Evolutionary conservation across 2,113 vertebrate genomes (phyloP).

Genomic region (Axis porcinus): DNA sequence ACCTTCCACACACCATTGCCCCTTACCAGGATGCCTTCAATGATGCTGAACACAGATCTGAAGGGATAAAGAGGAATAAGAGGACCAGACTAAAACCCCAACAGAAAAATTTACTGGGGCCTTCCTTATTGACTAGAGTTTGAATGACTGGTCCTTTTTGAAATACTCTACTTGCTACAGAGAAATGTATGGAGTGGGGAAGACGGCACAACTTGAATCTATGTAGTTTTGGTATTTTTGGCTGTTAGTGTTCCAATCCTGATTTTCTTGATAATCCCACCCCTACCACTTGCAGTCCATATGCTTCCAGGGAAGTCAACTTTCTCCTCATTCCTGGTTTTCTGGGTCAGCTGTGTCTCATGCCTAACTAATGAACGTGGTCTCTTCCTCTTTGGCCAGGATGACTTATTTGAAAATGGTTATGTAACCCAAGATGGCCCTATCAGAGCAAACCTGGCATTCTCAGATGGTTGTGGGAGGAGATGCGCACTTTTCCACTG

Average conservation of each 20-base stretch:
- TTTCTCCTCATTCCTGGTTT: not conserved
- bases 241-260: not conserved
- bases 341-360: not conserved
- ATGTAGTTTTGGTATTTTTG: not conserved
- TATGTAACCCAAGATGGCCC: not conserved
- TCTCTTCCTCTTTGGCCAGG: not conserved
- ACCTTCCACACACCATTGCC: not conserved
- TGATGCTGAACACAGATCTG: not conserved
- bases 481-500: not conserved
- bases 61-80: not conserved
- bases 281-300: not conserved
- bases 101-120: not conserved
- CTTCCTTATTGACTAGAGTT: not conserved
- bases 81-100: not conserved
- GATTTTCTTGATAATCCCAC: not conserved
- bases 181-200: not conserved
- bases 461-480: not conserved
- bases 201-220: not conserved
- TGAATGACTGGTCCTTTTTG: not conserved
- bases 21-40: not conserved
- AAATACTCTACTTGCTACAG: not conserved
- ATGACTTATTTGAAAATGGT: not conserved
- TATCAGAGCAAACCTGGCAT: not conserved
- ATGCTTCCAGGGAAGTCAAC: not conserved
- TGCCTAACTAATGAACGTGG: not conserved